Evolutionary conservation across 2,888 invertebrate genomes (phyloP), one percentile per base, ranked within the genome.

Genomic region (Halocaridina rubra): DNA sequence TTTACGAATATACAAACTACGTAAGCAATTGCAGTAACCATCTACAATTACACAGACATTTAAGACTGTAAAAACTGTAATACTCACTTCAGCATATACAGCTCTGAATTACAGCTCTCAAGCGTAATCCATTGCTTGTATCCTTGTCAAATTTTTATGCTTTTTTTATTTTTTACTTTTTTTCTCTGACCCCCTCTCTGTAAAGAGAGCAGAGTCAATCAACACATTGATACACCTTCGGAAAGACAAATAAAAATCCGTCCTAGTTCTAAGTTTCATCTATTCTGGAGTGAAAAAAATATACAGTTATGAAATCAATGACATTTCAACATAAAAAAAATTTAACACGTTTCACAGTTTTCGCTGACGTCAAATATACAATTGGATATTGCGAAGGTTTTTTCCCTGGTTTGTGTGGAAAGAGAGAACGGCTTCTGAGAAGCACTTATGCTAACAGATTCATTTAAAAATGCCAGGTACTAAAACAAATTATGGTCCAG

Each of bases 281-380:
- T 72, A 72, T 72, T 46, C 72, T 72, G n/a, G 39, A 72, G 33
- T 46, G 72, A 72, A 72, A 77, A 77, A 61, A 77, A 32, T 32
- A 32, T 30, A 32, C n/a, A 61, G 24, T 61, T 57, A 29, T 53
- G 46, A 76, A 77, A 77, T 61, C n/a, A 30, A 61, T 77, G 61
- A 77, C 61, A 76, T 29, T 76, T 29, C 39, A n/a, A n/a, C n/a
- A n/a, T n/a, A 69, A 69, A 16, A 69, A 69, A 7, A 69, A 61
- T 19, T 59, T 77, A 32, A 77, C 76, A 75, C 13, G 19, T 8
- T 75, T 46, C 46, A 22, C 46, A 59, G 59, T 61, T 77, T 72
- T 24, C 46, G 8, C 33, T 72, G 72, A 72, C 46, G 33, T 19
- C 39, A 19, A 32, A 24, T 46, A 72, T 72, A 33, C 16, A 74